phyloP scores from a whole-genome alignment of 2,797 vertebrate species.

The Poliocrania exsul region DNA sequence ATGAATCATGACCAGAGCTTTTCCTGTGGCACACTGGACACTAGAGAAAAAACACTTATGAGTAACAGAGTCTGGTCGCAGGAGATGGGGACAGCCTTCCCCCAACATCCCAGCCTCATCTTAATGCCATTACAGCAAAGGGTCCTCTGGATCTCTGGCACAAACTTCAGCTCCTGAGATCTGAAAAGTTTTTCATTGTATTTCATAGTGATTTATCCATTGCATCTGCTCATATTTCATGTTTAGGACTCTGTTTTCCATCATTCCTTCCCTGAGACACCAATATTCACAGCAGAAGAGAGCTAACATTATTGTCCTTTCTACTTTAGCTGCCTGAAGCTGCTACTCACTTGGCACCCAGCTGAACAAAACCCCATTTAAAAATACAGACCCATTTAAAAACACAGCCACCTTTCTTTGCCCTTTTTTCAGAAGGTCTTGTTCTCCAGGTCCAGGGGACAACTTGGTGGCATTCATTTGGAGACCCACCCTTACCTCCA shows the following conservation, averaged over 20 bases:
- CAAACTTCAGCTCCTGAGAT: neutral
- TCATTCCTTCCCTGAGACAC: neutral
- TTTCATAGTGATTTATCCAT: neutral
- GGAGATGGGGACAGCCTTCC: neutral
- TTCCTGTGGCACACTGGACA: neutral
- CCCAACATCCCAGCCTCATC: neutral
- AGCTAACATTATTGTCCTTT: neutral
- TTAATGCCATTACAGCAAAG: neutral
- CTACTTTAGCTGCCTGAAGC: neutral
- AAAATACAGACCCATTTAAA: neutral
- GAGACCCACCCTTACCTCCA: neutral
- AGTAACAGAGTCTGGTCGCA: neutral
- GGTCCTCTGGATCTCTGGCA: neutral
- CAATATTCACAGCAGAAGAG: neutral
- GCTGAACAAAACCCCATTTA: neutral
- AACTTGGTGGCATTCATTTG: fast-evolving
- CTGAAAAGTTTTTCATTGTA: neutral
- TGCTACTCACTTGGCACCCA: neutral
- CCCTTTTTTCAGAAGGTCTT: neutral
- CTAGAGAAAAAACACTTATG: neutral
- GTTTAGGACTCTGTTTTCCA: neutral
- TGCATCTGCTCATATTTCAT: neutral
- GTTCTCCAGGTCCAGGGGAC: neutral
- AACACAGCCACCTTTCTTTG: neutral
- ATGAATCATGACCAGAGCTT: neutral